Evolutionary conservation across 2,797 vertebrate species (phyloP), one percentile per base, ranked within the genome.

Genomic region (Leptoclinus maculatus): DNA sequence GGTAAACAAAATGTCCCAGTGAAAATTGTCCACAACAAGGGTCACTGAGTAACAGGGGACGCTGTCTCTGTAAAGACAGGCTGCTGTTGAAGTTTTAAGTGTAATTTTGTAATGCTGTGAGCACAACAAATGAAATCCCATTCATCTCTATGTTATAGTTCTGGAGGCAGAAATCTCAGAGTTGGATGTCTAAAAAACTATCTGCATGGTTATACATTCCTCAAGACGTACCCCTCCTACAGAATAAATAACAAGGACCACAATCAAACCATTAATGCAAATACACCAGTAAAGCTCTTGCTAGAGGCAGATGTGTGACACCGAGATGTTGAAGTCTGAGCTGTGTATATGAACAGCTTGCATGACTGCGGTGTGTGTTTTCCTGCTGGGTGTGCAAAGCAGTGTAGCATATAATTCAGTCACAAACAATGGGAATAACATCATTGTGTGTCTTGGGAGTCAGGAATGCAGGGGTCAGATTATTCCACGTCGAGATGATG

Each of bases 401-500:
- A 7, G 71, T 21, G 57, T 60, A 67, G 80, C 71, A 27, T 83
- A 70, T 82, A 80, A 83, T 76, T 66, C 58, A 58, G 67, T 74
- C 64, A 39, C 29, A 59, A 32, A 78, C 77, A 84, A 72, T 72
- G 41, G 62, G 54, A 34, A 62, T 25, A 71, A 80, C 45, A 74
- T 25, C 49, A 23, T 47, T 19, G 59, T 38, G 60, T 74, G 60
- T 66, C 36, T 38, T 39, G 23, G 60, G 43, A 76, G 72, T 63
- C 63, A 74, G 64, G 83, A 80, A 68, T 74, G 74, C 49, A 68
- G 34, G 62, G 32, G 49, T 83, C 60, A 80, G 72, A 72, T 72
- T 49, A 45, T 68, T 67, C 53, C 21, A 59, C 47, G 58, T 21
- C 23, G 16, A 71, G 47, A 59, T 80, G 58, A 60, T 39, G 29